Evolutionary conservation across 2,113 vertebrate genomes (phyloP).

Genomic region (Ondatra zibethicus): DNA sequence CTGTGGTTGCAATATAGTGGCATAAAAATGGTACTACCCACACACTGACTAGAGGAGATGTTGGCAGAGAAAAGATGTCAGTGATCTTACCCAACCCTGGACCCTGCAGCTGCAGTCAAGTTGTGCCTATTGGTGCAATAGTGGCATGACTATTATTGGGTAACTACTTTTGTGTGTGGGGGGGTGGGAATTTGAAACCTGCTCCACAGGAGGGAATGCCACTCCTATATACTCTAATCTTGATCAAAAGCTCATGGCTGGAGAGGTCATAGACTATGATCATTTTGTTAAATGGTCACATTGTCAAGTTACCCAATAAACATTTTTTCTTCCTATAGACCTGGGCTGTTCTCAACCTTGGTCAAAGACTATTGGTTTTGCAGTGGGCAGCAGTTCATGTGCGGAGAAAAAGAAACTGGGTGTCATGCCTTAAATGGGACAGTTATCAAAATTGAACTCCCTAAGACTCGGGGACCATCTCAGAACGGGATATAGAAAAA

Average conservation of each 20-base stretch:
- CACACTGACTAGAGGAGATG: neutral
- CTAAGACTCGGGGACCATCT: neutral
- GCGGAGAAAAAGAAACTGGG: neutral
- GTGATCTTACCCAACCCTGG: neutral
- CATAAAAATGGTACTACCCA: neutral
- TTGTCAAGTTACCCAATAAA: neutral
- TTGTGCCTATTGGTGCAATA: neutral
- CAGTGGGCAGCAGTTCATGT: neutral
- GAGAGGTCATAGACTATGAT: neutral
- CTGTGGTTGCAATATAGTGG: too few species aligned
- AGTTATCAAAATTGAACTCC: neutral
- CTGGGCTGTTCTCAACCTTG: neutral
- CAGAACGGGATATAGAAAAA: neutral
- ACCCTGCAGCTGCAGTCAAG: neutral
- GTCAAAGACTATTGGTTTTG: neutral
- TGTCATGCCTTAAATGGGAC: neutral
- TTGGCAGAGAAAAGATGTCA: neutral
- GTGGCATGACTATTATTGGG: neutral
- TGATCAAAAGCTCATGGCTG: neutral
- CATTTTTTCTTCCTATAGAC: neutral
- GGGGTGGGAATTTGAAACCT: neutral
- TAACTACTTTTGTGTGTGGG: neutral
- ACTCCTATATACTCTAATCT: neutral
- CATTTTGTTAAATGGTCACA: neutral
- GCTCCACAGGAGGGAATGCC: neutral